These are phyloP conservation scores for Borostomias antarcticus DNA, from an alignment of 2,797 vertebrate genomes.

Conservation along the genomic window DNA sequence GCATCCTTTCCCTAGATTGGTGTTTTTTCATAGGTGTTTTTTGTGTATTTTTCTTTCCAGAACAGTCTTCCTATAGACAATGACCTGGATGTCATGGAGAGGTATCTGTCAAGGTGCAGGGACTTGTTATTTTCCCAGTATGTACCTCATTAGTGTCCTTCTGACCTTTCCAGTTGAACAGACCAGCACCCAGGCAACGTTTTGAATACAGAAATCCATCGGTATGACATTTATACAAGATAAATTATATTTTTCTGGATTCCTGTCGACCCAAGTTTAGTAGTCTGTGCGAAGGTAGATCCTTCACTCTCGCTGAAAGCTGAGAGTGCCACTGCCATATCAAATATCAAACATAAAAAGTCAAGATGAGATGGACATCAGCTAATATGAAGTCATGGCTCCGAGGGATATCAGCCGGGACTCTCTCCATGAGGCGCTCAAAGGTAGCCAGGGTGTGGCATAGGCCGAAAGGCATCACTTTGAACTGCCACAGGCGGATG, in stretches of 20 bases:
- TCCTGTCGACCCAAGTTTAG: background rate
- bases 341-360: too few species aligned
- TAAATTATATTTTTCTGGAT: constrained; percentile 15
- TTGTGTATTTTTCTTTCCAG: background rate
- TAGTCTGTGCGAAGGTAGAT: too few species aligned
- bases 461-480: too few species aligned
- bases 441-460: too few species aligned
- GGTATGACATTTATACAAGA: constrained; percentile 49
- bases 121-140: constrained; percentile 71
- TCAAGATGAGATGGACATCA: too few species aligned
- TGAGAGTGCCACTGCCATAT: too few species aligned
- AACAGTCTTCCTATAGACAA: constrained; percentile 35
- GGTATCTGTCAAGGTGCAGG: constrained; percentile 53
- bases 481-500: too few species aligned
- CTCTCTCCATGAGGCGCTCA: too few species aligned
- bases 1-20: background rate
- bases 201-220: constrained; percentile 70
- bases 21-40: background rate
- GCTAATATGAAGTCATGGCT: too few species aligned
- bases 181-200: constrained; percentile 46
- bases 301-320: too few species aligned
- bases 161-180: constrained; percentile 71
- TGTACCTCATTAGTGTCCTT: constrained; percentile 69
- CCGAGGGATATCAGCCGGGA: too few species aligned
- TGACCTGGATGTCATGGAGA: constrained; percentile 60